These are phyloP conservation scores for Keiferia lycopersicella DNA, from an alignment of 2,888 invertebrate species.

Conservation along the genomic window DNA sequence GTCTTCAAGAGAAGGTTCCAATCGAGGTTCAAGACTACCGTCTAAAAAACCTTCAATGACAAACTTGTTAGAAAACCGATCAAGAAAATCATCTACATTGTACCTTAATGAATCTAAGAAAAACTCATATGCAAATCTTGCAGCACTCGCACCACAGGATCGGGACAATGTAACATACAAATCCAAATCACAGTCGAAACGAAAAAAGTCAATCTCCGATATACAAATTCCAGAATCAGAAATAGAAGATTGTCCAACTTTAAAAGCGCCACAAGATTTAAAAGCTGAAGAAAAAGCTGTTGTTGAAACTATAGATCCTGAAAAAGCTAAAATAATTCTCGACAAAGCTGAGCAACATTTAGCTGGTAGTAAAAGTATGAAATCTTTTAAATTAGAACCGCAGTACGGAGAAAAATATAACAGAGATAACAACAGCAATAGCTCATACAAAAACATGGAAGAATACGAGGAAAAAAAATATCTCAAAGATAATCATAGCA, in stretches of 20 bases:
- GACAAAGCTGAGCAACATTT: conserved; percentile 67
- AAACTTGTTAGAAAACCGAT: conserved; percentile 69
- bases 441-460: conserved; percentile 64
- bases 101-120: conserved; percentile 77
- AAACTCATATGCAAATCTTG: conserved; percentile 67
- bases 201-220: conserved; percentile 64
- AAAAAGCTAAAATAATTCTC: conserved; percentile 64
- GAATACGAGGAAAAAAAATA: conserved; percentile 71
- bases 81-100: conserved; percentile 70
- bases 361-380: conserved; percentile 61
- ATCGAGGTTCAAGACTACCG: conserved; percentile 68
- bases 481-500: conserved; percentile 72
- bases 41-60: conserved; percentile 75
- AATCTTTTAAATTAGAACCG: conserved; percentile 70
- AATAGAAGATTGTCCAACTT: conserved; percentile 75
- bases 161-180: conserved; percentile 53
- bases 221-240: conserved; percentile 74
- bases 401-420: conserved; percentile 67
- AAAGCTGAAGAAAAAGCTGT: conserved; percentile 76
- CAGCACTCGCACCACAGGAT: conserved; percentile 57
- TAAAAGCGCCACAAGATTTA: conserved; percentile 76
- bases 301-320: conserved; percentile 67
- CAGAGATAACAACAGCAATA: conserved; percentile 68
- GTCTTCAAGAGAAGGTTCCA: conserved; percentile 69
- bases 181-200: conserved; percentile 49